phyloP scores from a whole-genome alignment of 2,113 vertebrate genomes.

The Suricata suricatta region DNA sequence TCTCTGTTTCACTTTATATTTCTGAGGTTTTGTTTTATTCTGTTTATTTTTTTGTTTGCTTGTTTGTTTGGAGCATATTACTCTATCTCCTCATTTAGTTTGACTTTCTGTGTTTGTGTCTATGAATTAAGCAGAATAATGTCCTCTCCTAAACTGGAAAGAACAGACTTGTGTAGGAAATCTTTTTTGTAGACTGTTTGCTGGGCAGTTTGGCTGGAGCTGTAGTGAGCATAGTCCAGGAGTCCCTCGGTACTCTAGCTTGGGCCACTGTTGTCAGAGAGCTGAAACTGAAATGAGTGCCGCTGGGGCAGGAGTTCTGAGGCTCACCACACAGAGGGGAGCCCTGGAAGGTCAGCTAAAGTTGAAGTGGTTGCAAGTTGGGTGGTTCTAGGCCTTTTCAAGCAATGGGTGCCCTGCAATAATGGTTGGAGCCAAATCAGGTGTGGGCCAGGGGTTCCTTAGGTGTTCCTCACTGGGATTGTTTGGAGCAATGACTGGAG shows the following conservation, averaged over 20 bases:
- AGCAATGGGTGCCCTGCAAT: background rate
- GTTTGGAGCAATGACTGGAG: background rate
- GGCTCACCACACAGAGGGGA: background rate
- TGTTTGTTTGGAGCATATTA: background rate
- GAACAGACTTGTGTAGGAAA: background rate
- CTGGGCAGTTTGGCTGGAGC: background rate
- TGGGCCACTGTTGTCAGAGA: background rate
- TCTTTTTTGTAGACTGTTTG: background rate
- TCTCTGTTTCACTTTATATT: background rate
- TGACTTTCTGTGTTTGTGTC: background rate
- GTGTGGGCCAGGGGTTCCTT: background rate
- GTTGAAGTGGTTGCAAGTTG: background rate
- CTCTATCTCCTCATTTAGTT: background rate
- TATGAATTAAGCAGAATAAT: background rate
- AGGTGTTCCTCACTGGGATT: background rate
- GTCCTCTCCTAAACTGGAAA: background rate
- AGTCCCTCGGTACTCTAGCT: background rate
- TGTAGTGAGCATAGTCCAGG: background rate
- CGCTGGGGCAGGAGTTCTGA: background rate
- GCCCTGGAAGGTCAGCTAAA: background rate
- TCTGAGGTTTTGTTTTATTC: background rate
- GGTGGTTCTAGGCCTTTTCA: background rate
- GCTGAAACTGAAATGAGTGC: background rate
- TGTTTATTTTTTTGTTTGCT: background rate
- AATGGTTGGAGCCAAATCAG: background rate